Conservation (phyloP, 2,888 invertebrate genomes). For the Drosophila cyrtoloma region DNA sequence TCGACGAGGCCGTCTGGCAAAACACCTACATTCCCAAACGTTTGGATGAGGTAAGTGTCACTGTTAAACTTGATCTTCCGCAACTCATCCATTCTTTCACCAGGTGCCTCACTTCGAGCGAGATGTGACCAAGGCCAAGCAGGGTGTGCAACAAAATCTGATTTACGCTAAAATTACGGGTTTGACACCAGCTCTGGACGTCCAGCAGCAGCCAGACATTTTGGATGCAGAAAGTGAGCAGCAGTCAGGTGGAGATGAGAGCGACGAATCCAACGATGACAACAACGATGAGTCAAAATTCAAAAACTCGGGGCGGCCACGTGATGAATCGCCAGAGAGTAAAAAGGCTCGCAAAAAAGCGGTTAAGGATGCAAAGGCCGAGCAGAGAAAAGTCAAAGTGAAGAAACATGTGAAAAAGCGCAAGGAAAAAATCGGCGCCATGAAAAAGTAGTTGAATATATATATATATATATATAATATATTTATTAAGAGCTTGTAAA, state of each 20-base stretch:
- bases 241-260: conserved; percentile 53
- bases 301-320: conserved; percentile 89
- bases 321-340: conserved; percentile 92
- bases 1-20: conserved; percentile 97
- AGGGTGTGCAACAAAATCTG: conserved; percentile 90
- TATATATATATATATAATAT: conserved; percentile 1
- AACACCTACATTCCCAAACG: conserved; percentile 96
- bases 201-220: conserved; percentile 89
- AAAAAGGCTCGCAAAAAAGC: conserved; percentile 94
- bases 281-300: conserved; percentile 86
- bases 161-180: conserved; percentile 95
- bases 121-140: conserved; percentile 93
- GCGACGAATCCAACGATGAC: conserved; percentile 43
- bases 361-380: conserved; percentile 94
- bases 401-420: conserved; percentile 97
- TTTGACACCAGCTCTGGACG: conserved; percentile 91
- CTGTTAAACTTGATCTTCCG: neutral
- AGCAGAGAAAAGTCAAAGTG: conserved; percentile 94
- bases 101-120: conserved; percentile 93
- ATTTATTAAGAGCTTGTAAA: neutral
- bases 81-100: conserved; percentile 20
- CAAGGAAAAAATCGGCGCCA: conserved; percentile 88
- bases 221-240: conserved; percentile 64
- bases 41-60: conserved; percentile 91
- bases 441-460: conserved; percentile 82